Conservation (phyloP, 2,797 vertebrate species). For the Ptychobarbus kaznakovi region DNA sequence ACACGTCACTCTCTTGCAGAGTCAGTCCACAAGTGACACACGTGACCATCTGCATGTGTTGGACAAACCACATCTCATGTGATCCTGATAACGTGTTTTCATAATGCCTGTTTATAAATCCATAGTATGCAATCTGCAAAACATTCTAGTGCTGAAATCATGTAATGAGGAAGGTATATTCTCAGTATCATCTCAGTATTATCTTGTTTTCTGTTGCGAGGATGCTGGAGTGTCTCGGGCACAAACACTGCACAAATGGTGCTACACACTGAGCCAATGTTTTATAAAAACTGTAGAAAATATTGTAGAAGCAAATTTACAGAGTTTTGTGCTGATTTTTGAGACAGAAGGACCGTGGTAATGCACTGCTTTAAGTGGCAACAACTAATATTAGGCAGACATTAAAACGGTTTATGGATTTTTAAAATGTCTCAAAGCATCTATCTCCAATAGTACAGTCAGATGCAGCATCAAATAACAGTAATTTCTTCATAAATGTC, state of each 20-base stretch:
- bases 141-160: neutral
- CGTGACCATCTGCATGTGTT: neutral
- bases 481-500: constrained; percentile 57
- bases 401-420: neutral
- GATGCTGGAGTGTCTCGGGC: neutral
- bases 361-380: neutral
- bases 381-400: constrained; percentile 2
- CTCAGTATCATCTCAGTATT: neutral
- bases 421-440: constrained; percentile 35
- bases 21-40: neutral
- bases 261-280: neutral
- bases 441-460: constrained; percentile 18
- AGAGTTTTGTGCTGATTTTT: neutral
- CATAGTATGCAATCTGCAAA: neutral
- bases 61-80: neutral
- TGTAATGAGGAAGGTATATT: neutral
- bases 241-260: neutral
- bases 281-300: neutral
- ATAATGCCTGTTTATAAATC: neutral
- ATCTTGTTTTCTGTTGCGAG: neutral
- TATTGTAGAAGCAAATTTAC: neutral
- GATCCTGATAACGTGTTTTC: neutral
- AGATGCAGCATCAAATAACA: constrained; percentile 54
- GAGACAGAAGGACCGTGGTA: neutral
- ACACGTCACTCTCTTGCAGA: neutral